Evolutionary conservation across 37 sponge, comb jelly and placozoan species (phyloP).

Genomic region (Hexactinellida sp.): DNA sequence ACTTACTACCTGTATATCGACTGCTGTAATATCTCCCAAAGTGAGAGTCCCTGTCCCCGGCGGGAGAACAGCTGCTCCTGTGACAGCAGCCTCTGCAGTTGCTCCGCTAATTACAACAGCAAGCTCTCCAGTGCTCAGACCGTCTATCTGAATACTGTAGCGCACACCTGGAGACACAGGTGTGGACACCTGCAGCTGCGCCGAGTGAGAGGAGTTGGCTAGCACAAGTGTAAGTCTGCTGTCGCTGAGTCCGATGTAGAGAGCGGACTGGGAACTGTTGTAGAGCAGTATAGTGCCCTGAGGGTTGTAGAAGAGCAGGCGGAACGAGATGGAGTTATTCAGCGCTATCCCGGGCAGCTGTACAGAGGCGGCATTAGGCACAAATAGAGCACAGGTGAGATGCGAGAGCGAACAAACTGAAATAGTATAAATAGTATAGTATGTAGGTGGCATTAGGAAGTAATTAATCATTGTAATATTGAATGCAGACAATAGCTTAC

Average conservation of each 20-base stretch:
- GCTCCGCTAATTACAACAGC: neutral
- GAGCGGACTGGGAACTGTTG: neutral
- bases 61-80: neutral
- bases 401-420: neutral
- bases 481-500: too few species aligned
- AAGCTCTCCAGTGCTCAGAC: neutral
- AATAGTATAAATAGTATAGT: too few species aligned
- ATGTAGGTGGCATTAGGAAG: too few species aligned
- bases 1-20: neutral
- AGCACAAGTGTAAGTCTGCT: neutral
- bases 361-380: neutral
- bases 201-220: neutral
- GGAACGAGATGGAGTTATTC: neutral
- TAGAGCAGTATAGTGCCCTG: neutral
- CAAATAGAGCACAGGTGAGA: neutral
- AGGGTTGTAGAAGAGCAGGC: neutral
- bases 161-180: neutral
- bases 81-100: neutral
- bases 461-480: too few species aligned
- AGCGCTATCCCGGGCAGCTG: neutral
- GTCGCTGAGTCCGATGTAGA: neutral
- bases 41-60: neutral
- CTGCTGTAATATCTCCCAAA: neutral
- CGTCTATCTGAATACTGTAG: neutral
- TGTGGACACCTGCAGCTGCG: neutral